Base-by-base conservation (phyloP, 2,797 vertebrate species). In the Enteromius anoplus region DNA sequence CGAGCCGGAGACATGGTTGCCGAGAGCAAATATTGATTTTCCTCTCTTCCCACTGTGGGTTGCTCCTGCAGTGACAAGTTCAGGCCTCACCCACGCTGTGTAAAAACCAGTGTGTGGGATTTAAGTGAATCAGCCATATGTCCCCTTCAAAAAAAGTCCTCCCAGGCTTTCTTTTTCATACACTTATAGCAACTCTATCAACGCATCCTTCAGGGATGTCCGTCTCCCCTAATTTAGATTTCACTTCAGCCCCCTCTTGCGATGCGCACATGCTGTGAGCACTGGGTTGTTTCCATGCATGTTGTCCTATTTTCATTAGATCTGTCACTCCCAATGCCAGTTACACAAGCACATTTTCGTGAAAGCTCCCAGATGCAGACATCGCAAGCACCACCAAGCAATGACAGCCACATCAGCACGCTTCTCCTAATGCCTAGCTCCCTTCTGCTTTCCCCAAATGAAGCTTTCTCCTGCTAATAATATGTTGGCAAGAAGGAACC, bases 51-150 rank as follows among this genome's bases (percentile, higher is more conserved):
- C 77, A 85, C 84, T 75, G 71, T 82, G 81, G 75, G 75, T 15
- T 82, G 81, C 66, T 84, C 58, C 66, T 68, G 78, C 58, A 81
- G 78, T 85, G 87, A 87, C 86, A 86, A 72, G 84, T 85, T 85
- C 83, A 82, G 83, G 81, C 75, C 83, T 86, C 83, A 73, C 69
- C 84, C 81, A 84, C 75, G 69, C 84, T 85, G 79, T 85, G 70
- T 86, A 76, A 87, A 87, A 84, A 86, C 65, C 60, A 75, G 71
- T 85, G 75, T 87, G 78, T 85, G 78, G 75, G 78, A 86, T 84
- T 86, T 88, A 86, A 88, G 78, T 84, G 81, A 85, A 87, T 88
- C 81, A 85, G 86, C 87, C 84, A 83, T 85, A 81, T 88, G 87
- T 82, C 78, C 77, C 68, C 62, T 84, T 75, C 60, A 83, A 78